Evolutionary conservation across 2,797 vertebrate genomes (phyloP).

Genomic region (Muraenolepis orangiensis): DNA sequence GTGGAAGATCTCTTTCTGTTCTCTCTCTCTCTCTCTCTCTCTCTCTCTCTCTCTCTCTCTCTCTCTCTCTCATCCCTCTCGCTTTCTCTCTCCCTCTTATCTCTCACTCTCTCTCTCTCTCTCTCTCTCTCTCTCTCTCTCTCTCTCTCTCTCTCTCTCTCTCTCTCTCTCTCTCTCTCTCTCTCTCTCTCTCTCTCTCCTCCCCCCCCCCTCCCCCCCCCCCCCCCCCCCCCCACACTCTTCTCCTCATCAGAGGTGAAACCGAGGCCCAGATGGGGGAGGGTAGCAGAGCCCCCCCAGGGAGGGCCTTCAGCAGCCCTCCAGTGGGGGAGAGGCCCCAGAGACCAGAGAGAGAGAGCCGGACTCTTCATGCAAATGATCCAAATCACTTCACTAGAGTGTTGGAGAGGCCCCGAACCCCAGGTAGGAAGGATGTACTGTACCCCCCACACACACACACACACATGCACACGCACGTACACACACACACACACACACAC

Average conservation of each 20-base stretch:
- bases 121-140: background rate
- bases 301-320: slow-evolving; percentile 46
- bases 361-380: slow-evolving; percentile 63
- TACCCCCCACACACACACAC: slow-evolving; percentile 10
- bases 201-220: slow-evolving; percentile 11
- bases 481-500: slow-evolving; percentile 35
- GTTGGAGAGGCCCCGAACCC: slow-evolving; percentile 40
- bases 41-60: background rate
- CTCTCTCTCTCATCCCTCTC: background rate
- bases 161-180: slow-evolving; percentile 27
- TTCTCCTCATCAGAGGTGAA: slow-evolving; percentile 52
- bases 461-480: slow-evolving; percentile 6
- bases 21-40: background rate
- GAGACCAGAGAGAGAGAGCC: slow-evolving; percentile 25
- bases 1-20: background rate
- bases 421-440: slow-evolving; percentile 12
- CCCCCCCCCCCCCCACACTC: slow-evolving; percentile 16
- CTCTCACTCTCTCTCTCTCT: background rate
- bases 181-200: background rate
- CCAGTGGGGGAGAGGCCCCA: slow-evolving; percentile 59
- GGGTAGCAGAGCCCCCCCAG: slow-evolving; percentile 27
- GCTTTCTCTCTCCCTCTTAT: too few species aligned
- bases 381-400: slow-evolving; percentile 50
- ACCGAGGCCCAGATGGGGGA: slow-evolving; percentile 37
- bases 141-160: slow-evolving; percentile 31